Base-by-base conservation (phyloP, 1,140 invertebrate genomes). In the Agrilus planipennis region DNA sequence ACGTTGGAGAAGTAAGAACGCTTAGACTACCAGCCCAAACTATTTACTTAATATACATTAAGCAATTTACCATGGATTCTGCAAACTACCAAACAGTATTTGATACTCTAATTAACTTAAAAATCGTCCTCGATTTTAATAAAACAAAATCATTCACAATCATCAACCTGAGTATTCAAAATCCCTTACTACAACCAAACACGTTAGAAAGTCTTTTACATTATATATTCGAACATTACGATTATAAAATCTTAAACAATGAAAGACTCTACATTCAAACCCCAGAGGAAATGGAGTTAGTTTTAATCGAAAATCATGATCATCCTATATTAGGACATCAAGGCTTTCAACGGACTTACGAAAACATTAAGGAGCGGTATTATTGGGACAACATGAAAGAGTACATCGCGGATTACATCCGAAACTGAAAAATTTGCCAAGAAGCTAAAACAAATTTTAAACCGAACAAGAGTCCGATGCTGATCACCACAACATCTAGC, bases 401-500 rank as follows among this genome's bases (percentile, higher is more conserved):
- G 2, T 11, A 4, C 15, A 17, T 38, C n/a, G 22, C 9, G 2
- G 27, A 37, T 10, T 43, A 38, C 14, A 43, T 43, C 3, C 35
- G 36, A n/a, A 29, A 36, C 15, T 42, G 41, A 11, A 11, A 27
- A 23, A 35, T n/a, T 2, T 42, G 41, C 16, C 22, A 42, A 28
- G 11, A 16, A 28, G 34, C 40, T 28, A 42, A 42, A 32, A 35
- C 32, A 10, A 28, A 42, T 16, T 42, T 42, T 28, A 34, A 25
- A 27, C n/a, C 2, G 25, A 35, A 42, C 27, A 46, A 38, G 39
- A 17, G 29, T 20, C 45, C 53, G n/a, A 51, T 51, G 53, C 21
- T 48, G 39, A 56, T 56, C 9, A 54, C 52, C 14, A 42, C 40
- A 6, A 54, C 46, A 1, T 47, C 44, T 9, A 37, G 28, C 9